Evolutionary conservation across 2,888 invertebrate genomes (phyloP).

Genomic region (Laspeyria flexula): DNA sequence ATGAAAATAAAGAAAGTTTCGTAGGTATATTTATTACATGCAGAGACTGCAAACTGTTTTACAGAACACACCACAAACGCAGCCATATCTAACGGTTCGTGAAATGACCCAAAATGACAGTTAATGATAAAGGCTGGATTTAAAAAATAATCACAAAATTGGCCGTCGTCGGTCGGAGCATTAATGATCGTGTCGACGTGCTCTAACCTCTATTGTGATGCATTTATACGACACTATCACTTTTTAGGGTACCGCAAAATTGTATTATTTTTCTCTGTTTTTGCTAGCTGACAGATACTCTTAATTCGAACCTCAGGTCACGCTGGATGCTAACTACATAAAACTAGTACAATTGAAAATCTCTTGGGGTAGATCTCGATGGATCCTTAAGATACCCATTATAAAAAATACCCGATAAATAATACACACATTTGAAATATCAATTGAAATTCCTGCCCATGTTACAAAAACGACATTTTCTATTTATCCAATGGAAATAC

Average conservation of each 20-base stretch:
- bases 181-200: slow-evolving; percentile 58
- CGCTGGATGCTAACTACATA: too few species aligned
- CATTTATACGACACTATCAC: slow-evolving; percentile 41
- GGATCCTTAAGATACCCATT: too few species aligned
- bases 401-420: too few species aligned
- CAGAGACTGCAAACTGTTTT: slow-evolving; percentile 42
- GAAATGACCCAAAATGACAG: slow-evolving; percentile 72
- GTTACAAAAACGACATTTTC: not conserved
- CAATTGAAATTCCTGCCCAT: not conserved
- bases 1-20: too few species aligned
- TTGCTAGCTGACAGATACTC: too few species aligned
- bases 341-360: too few species aligned
- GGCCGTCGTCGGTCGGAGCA: slow-evolving; percentile 52
- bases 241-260: slow-evolving; percentile 20
- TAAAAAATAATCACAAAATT: slow-evolving; percentile 68
- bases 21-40: not conserved
- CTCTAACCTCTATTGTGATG: slow-evolving; percentile 64
- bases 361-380: too few species aligned
- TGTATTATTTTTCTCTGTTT: too few species aligned
- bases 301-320: too few species aligned
- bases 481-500: not conserved
- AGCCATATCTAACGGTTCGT: slow-evolving; percentile 69
- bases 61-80: slow-evolving; percentile 39
- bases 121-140: slow-evolving; percentile 68
- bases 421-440: not conserved